A percentile compares a stretch with the other conserved stretches of the same genome.
phyloP scores from a whole-genome alignment of 2,797 vertebrate species.

The Muscicapa comitata region DNA sequence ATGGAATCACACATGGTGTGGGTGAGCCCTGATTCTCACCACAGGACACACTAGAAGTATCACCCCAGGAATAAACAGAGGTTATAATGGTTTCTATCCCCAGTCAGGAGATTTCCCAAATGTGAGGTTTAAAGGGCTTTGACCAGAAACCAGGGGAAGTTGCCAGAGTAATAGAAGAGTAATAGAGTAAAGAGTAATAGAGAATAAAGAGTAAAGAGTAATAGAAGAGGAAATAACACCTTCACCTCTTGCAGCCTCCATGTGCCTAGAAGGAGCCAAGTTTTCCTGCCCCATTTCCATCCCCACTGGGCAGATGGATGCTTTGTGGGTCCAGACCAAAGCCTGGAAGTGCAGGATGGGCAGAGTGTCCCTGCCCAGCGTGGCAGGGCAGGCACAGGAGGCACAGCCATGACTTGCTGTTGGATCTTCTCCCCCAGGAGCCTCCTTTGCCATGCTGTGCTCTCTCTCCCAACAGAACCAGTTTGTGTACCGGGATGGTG shows the following conservation, averaged over 20 bases:
- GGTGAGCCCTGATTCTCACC: neutral
- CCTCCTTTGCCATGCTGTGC: neutral
- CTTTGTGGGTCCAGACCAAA: neutral
- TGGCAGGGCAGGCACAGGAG: neutral
- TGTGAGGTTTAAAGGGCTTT: neutral
- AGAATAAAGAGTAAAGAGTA: neutral
- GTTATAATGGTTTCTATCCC: neutral
- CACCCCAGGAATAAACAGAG: neutral
- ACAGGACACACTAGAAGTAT: neutral
- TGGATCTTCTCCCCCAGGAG: accelerated
- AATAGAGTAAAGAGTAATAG: no score
- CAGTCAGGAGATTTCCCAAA: neutral
- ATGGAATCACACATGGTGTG: neutral
- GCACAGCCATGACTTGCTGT: neutral
- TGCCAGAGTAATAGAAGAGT: neutral
- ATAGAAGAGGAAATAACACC: neutral
- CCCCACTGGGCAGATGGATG: accelerated
- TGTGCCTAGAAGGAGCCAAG: accelerated
- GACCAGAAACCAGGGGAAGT: neutral
- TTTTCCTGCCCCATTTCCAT: neutral
- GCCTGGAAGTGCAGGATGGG: neutral
- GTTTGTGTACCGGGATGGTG: conserved; percentile 89
- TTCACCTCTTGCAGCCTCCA: neutral
- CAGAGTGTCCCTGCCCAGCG: neutral
- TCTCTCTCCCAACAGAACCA: conserved; percentile 81